Base-by-base conservation (phyloP, 2,797 vertebrate genomes). In the Serranus cabrilla region DNA sequence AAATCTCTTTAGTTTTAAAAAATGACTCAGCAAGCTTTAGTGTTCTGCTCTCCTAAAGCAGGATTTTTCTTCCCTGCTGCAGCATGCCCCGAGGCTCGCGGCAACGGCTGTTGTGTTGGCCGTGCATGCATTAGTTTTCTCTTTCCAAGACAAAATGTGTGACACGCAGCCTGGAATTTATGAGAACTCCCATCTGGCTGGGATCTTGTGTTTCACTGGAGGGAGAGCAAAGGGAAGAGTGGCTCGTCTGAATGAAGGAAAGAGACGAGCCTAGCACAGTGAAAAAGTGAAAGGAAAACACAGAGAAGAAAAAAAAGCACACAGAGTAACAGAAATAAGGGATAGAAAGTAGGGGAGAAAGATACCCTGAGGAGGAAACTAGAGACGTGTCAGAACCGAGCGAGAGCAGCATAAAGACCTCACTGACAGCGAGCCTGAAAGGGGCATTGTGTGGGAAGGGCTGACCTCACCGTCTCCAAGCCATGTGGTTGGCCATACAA, bases 401-500 rank as follows among this genome's bases (percentile, higher is more conserved):
- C 16, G 20, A 75, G 82, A 76, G 76, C 70, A 81, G 85, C 74
- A 94, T 92, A 94, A 93, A 93, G 93, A 80, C 78, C 78, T 91
- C 84, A 90, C 87, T 93, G 91, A 94, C 83, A 86, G 73, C 45
- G 7, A 62, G 80, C 25, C 84, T 94, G 91, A 94, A 94, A 89
- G 86, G 80, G 34, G 69, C 89, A 89, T 93, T 94, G 92, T 95
- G 83, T 66, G 50, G 57, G 52, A 60, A 86, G 43, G 74, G 74
- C 82, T 94, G 93, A 94, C 92, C 92, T 94, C 93, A 93, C 86
- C 56, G 64, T 88, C 87, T 89, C 84, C 43, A 6, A 80, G 85
- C 90, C 89, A 91, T 89, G 90, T 89, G 91, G 82, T 87, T 27
- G 72, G 74, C 78, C 78, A 21, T 75, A 76, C 74, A 83, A 84